Evolutionary conservation across 2,888 invertebrate species (phyloP).

Genomic region (Nymphalis c-album): DNA sequence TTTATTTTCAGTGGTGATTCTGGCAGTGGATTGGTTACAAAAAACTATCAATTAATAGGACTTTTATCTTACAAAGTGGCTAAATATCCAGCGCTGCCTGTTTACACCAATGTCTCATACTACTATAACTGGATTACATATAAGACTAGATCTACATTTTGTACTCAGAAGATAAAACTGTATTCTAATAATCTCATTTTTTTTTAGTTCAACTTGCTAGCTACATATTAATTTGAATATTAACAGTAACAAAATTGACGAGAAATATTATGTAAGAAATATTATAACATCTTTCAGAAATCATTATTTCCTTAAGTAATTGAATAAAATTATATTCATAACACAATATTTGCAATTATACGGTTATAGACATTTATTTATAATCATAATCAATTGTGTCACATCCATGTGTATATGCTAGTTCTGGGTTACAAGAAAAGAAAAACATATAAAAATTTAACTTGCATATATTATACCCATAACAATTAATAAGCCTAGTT

Average conservation of each 20-base stretch:
- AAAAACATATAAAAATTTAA: conserved; percentile 8
- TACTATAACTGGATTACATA: conserved; percentile 51
- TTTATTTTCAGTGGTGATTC: conserved; percentile 56
- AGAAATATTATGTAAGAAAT: no score
- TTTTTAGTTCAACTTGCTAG: no score
- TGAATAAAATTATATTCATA: no score
- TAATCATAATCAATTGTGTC: no score
- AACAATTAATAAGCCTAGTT: conserved; percentile 13
- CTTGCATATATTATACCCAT: conserved; percentile 15
- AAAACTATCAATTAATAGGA: conserved; percentile 47
- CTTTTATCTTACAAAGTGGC: conserved; percentile 51
- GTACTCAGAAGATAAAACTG: neutral
- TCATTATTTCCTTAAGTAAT: no score
- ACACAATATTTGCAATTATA: no score
- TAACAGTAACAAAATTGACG: no score
- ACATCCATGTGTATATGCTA: neutral
- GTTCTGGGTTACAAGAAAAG: neutral
- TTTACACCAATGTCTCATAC: conserved; percentile 56
- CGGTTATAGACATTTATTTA: no score
- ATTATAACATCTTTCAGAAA: no score
- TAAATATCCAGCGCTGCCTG: conserved; percentile 43
- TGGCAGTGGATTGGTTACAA: conserved; percentile 51
- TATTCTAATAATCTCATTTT: no score
- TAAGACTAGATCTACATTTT: conserved; percentile 15
- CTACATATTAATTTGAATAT: neutral